phyloP scores from a whole-genome alignment of 2,888 invertebrate species.

The Tortricodes alternella region DNA sequence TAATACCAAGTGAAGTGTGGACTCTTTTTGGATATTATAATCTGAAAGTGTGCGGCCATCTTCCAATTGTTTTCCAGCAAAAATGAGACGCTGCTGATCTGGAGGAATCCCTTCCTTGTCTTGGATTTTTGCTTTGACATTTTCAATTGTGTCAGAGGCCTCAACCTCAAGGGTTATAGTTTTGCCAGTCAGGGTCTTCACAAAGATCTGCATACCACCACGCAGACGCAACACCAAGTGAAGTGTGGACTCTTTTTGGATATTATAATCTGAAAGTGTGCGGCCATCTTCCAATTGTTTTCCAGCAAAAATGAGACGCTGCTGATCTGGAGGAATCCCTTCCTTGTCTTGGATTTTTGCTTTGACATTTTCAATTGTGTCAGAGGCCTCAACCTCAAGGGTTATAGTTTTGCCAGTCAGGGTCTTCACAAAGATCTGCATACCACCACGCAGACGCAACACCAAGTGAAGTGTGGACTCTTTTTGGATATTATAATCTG shows the following conservation, averaged over 20 bases:
- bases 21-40: constrained; percentile 31
- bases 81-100: constrained; percentile 39
- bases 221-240: constrained; percentile 39
- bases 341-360: constrained; percentile 44
- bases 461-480: constrained; percentile 45
- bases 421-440: constrained; percentile 43
- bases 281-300: constrained; percentile 43
- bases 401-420: constrained; percentile 43
- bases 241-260: constrained; percentile 42
- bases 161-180: constrained; percentile 42
- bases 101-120: constrained; percentile 42
- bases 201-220: constrained; percentile 44
- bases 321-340: constrained; percentile 43
- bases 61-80: constrained; percentile 40
- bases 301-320: constrained; percentile 41
- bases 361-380: constrained; percentile 44
- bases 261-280: constrained; percentile 42
- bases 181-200: constrained; percentile 41
- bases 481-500: constrained; percentile 46
- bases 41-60: constrained; percentile 34
- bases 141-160: constrained; percentile 40
- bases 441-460: constrained; percentile 42
- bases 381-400: constrained; percentile 41
- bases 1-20: constrained; percentile 20
- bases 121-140: constrained; percentile 40